Percentiles rank a stretch among this genome's conserved stretches.
phyloP scores from a whole-genome alignment of 2,888 invertebrate genomes.

The Chouioia cunea region DNA sequence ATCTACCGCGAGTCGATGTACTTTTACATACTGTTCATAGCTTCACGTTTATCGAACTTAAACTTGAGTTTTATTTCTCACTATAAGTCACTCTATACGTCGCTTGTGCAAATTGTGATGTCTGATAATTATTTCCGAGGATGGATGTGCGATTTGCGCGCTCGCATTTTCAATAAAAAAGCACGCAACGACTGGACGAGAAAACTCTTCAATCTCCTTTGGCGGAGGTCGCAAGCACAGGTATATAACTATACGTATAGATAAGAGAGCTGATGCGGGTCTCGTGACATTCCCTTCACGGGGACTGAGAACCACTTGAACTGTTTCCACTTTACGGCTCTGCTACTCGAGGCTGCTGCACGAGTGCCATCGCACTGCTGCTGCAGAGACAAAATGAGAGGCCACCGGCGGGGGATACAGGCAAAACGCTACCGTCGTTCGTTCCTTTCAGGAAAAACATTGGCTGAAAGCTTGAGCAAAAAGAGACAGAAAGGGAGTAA shows the following conservation, averaged over 20 bases:
- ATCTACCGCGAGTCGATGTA: too few relatives aligned
- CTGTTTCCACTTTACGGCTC: constrained; percentile 55
- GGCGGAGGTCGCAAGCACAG: too few relatives aligned
- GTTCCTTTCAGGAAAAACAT: neutral
- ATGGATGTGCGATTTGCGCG: too few relatives aligned
- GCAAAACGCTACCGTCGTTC: neutral
- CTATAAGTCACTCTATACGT: too few relatives aligned
- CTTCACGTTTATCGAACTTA: too few relatives aligned
- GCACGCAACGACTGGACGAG: constrained; percentile 11
- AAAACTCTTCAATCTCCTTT: constrained; percentile 40
- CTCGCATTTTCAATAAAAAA: neutral
- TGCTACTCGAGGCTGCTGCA: constrained; percentile 50
- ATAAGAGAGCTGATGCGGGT: constrained; percentile 14
- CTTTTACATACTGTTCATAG: too few relatives aligned
- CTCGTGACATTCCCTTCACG: constrained; percentile 37
- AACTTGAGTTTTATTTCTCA: too few relatives aligned
- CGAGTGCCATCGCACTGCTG: constrained; percentile 34
- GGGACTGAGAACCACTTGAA: constrained; percentile 52
- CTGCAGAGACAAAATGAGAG: constrained; percentile 43
- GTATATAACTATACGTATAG: too few relatives aligned
- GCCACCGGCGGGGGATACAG: constrained; percentile 11
- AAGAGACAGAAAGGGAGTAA: constrained; percentile 5
- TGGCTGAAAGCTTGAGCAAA: neutral
- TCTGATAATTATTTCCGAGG: too few relatives aligned
- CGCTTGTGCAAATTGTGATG: too few relatives aligned